A percentile compares a stretch with the other conserved stretches of the same genome.
Evolutionary conservation across 1,140 invertebrate genomes (phyloP).

Genomic region (Euglossa dilemma): DNA sequence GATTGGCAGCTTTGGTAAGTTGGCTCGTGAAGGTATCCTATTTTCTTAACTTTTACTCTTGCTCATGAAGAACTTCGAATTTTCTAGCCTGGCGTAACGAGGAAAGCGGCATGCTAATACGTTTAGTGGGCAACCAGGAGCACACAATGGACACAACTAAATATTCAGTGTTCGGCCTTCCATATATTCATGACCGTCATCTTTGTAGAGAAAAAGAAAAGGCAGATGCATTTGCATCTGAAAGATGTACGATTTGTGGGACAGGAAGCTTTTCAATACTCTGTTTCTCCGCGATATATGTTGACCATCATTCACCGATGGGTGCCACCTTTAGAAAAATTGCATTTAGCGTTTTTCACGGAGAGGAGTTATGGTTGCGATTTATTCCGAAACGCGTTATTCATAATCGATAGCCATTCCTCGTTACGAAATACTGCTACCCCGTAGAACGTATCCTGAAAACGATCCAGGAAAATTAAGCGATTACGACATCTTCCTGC

Average conservation of each 20-base stretch:
- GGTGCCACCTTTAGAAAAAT: background rate
- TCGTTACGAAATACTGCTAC: background rate
- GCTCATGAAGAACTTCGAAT: background rate
- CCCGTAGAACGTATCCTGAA: background rate
- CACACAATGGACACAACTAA: conserved; percentile 7
- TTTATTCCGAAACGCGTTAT: background rate
- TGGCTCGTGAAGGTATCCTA: background rate
- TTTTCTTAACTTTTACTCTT: background rate
- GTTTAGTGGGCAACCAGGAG: background rate
- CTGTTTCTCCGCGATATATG: background rate
- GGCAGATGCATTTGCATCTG: conserved; percentile 56
- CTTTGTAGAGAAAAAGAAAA: conserved; percentile 30
- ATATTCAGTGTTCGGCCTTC: conserved; percentile 40
- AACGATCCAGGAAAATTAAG: background rate
- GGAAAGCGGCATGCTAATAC: conserved; percentile 27
- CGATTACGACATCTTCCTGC: background rate
- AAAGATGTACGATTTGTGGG: conserved; percentile 42
- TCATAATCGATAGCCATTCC: background rate
- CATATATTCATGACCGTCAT: conserved; percentile 58
- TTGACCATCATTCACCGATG: background rate
- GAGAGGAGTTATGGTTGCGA: background rate
- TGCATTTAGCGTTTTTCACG: background rate
- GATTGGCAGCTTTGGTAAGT: background rate
- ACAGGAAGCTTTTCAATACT: conserved; percentile 34
- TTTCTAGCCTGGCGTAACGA: conserved; percentile 7